Evolutionary conservation across 1,140 invertebrate genomes (phyloP).

Genomic region (Zeugodacus cucurbitae): DNA sequence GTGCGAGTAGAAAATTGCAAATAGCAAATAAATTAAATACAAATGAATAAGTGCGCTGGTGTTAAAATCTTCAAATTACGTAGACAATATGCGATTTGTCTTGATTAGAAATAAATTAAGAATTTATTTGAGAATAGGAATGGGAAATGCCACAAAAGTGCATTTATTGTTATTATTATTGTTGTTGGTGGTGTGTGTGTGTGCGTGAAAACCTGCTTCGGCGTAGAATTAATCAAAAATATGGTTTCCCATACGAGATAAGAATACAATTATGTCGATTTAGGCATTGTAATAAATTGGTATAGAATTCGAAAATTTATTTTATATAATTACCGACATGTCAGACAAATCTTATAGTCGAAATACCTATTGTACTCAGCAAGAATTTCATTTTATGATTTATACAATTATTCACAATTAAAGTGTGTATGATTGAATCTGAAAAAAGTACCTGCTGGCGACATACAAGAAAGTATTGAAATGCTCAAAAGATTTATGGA

Average conservation of each 20-base stretch:
- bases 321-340: background rate
- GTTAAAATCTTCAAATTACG: background rate
- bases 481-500: too few relatives aligned
- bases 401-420: too few relatives aligned
- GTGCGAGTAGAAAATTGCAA: background rate
- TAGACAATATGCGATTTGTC: conserved; percentile 13
- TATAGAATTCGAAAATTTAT: background rate
- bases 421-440: too few relatives aligned
- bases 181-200: too few relatives aligned
- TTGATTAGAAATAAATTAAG: conserved; percentile 7
- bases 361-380: too few relatives aligned
- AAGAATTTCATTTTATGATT: too few relatives aligned
- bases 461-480: too few relatives aligned
- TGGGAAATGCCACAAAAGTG: background rate
- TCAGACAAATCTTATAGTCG: too few relatives aligned
- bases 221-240: conserved; percentile 1
- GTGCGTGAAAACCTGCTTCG: background rate
- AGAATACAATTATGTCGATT: background rate
- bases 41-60: too few relatives aligned
- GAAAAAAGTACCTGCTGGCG: too few relatives aligned
- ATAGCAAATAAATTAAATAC: background rate
- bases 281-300: background rate
- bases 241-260: background rate
- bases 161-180: background rate
- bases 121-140: background rate